These are phyloP conservation scores for Aproaerema taeniolella DNA, from an alignment of 2,888 invertebrate genomes.

Conservation along the genomic window DNA sequence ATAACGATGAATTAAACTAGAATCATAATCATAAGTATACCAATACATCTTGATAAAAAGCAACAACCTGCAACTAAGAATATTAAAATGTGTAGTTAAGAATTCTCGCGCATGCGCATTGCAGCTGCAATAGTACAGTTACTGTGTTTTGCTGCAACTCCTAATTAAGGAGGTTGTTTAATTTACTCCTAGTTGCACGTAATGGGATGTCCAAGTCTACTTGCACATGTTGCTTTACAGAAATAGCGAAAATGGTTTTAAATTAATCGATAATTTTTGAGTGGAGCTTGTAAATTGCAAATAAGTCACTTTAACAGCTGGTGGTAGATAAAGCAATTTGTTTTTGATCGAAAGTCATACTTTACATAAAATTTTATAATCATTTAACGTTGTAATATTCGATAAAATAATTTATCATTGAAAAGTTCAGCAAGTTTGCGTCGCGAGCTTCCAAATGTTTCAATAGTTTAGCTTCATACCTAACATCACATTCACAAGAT, in stretches of 20 bases:
- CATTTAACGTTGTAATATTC: no score
- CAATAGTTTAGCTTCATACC: no score
- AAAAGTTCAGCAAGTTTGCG: no score
- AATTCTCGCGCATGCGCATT: constrained; percentile 16
- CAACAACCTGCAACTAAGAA: constrained; percentile 7
- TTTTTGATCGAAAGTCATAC: no score
- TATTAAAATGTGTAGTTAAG: constrained; percentile 10
- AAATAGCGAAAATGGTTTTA: constrained; percentile 6
- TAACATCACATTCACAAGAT: no score
- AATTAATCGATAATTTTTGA: constrained; percentile 3
- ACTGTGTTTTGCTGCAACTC: constrained; percentile 4
- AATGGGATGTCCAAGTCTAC: constrained; percentile 10
- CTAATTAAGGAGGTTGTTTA: constrained; percentile 16
- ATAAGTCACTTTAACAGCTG: constrained; percentile 5
- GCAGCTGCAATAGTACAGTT: constrained; percentile 16
- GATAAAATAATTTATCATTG: no score
- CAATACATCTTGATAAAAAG: no score
- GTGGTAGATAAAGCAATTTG: constrained; percentile 14
- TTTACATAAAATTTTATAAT: no score
- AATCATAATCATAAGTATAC: no score
- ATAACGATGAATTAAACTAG: no score
- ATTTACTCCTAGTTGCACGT: constrained; percentile 9
- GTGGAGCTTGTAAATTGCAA: constrained; percentile 2
- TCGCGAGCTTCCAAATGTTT: no score
- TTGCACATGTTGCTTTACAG: constrained; percentile 15